Conservation (phyloP, 2,113 vertebrate genomes). For the Paracyprichromis sp. region DNA sequence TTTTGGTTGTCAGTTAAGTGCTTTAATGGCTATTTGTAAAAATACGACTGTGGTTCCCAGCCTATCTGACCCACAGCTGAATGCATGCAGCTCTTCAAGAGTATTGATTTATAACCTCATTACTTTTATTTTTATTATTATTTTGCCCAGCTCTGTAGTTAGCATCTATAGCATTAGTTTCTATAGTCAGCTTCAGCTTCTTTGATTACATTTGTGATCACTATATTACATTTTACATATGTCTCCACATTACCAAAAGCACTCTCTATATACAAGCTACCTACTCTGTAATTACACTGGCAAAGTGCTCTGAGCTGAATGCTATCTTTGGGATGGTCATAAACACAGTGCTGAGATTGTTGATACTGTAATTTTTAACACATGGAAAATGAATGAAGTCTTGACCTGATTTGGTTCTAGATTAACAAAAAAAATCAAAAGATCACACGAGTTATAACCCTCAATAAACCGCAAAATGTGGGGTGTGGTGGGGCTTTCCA, state of each 20-base stretch:
- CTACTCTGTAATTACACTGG: neutral
- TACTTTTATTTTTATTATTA: neutral
- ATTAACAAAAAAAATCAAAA: neutral
- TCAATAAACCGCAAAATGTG: neutral
- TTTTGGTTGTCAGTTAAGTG: neutral
- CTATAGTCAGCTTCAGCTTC: neutral
- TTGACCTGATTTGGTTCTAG: neutral
- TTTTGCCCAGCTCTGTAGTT: neutral
- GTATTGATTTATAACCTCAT: neutral
- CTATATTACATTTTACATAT: neutral
- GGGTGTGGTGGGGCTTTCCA: neutral
- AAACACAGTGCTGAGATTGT: neutral
- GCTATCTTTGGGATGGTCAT: neutral
- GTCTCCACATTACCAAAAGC: neutral
- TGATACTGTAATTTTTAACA: neutral
- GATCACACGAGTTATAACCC: neutral
- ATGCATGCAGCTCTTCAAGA: neutral
- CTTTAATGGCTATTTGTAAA: neutral
- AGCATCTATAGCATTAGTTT: neutral
- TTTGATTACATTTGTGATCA: neutral
- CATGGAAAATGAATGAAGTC: neutral
- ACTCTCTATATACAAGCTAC: neutral
- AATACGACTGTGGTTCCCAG: neutral
- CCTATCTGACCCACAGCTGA: neutral
- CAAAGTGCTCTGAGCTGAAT: neutral